These are phyloP conservation scores for Lerista edwardsae DNA, from an alignment of 2,797 vertebrate genomes.

Conservation along the genomic window DNA sequence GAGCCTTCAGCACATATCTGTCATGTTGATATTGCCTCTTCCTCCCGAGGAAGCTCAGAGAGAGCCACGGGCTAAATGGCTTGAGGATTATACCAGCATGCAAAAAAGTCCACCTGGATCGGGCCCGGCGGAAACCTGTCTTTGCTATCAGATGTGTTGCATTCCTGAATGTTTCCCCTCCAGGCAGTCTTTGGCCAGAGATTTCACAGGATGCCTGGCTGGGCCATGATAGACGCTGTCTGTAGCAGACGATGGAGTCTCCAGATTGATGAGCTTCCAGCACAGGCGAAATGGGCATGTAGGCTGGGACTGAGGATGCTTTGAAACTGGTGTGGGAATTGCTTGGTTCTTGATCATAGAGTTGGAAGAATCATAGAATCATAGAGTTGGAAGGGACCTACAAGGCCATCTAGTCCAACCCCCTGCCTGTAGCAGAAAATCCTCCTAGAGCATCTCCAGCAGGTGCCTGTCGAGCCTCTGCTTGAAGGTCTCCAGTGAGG, in stretches of 20 bases:
- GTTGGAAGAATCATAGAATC: too few species aligned
- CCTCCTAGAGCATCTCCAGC: too few species aligned
- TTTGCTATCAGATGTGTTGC: neutral
- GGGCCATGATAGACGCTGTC: neutral
- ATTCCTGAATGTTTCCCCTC: conserved; percentile 50
- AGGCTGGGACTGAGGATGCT: neutral
- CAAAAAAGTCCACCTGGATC: neutral
- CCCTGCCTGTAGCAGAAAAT: too few species aligned
- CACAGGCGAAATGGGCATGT: neutral
- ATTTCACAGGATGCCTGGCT: neutral
- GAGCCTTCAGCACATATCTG: neutral
- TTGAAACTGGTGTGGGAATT: accelerated
- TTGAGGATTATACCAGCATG: neutral
- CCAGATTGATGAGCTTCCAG: neutral
- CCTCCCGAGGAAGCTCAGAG: neutral
- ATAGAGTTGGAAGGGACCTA: too few species aligned
- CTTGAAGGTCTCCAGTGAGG: too few species aligned
- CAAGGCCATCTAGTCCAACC: too few species aligned
- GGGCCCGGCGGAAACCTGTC: neutral
- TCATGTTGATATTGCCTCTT: accelerated
- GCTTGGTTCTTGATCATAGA: neutral
- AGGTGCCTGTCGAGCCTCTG: too few species aligned
- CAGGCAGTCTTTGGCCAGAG: conserved; percentile 36
- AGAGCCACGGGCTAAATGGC: neutral
- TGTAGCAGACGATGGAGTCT: neutral